These are phyloP conservation scores for Zaprionus ornatus DNA, from an alignment of 1,140 invertebrate species.

Conservation along the genomic window DNA sequence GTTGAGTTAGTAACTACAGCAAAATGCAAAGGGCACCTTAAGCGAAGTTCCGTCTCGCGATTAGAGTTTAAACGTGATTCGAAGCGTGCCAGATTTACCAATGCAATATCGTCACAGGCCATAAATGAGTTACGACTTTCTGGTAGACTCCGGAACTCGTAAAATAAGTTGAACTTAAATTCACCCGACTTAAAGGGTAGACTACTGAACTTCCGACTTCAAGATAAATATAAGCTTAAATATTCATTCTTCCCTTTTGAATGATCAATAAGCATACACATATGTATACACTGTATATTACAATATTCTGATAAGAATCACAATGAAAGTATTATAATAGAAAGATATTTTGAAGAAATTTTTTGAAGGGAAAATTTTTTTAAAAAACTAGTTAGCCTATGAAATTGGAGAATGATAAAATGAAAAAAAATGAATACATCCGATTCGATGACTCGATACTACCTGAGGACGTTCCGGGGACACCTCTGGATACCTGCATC, in stretches of 20 bases:
- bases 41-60: neutral
- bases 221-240: neutral
- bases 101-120: neutral
- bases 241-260: neutral
- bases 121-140: neutral
- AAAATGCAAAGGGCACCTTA: constrained; percentile 1
- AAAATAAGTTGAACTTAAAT: neutral
- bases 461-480: neutral
- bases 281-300: neutral
- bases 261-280: neutral
- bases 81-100: neutral
- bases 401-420: neutral
- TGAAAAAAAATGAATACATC: neutral
- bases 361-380: neutral
- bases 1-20: constrained; percentile 3
- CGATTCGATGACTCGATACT: neutral
- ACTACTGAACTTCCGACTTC: neutral
- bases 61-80: neutral
- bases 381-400: neutral
- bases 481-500: too few species aligned
- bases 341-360: neutral
- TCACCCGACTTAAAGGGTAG: neutral
- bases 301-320: neutral
- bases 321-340: neutral
- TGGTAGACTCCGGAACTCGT: neutral